phyloP scores from a whole-genome alignment of 30 jellyfish, hydroid and myxozoan species.

The Turritopsis dohrnii region DNA sequence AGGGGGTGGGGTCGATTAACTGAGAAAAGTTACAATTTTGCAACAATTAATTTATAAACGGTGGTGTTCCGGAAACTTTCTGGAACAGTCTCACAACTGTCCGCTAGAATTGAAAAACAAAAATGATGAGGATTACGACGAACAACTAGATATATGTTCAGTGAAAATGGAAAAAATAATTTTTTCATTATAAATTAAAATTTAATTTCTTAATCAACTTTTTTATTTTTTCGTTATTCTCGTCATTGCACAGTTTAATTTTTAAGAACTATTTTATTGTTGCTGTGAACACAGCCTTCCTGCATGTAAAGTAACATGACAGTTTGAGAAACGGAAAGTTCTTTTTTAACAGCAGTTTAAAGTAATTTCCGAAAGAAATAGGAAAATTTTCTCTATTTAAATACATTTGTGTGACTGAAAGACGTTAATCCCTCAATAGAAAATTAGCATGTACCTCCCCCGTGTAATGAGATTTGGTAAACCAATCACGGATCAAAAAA shows the following conservation, averaged over 20 bases:
- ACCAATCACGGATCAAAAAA: constrained; percentile 5
- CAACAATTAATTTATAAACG: neutral
- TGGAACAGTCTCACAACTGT: too few species aligned
- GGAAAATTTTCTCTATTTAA: neutral
- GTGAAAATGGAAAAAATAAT: too few species aligned
- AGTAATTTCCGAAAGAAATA: neutral
- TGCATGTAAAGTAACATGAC: neutral
- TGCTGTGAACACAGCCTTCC: neutral
- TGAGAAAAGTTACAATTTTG: neutral
- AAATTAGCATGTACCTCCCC: neutral
- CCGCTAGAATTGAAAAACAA: too few species aligned
- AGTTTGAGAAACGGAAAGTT: neutral
- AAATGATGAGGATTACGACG: too few species aligned
- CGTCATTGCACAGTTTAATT: too few species aligned
- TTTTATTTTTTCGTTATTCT: neutral
- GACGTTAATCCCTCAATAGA: neutral
- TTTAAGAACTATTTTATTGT: too few species aligned
- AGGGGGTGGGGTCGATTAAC: neutral
- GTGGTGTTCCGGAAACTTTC: neutral
- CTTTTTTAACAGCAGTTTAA: neutral
- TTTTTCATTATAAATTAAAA: too few species aligned
- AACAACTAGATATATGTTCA: too few species aligned
- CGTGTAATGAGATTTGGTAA: constrained; percentile 3
- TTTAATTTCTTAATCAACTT: too few species aligned
- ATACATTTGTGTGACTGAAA: neutral